These are phyloP conservation scores for Cydia amplana DNA, from an alignment of 1,140 invertebrate genomes.

Conservation along the genomic window DNA sequence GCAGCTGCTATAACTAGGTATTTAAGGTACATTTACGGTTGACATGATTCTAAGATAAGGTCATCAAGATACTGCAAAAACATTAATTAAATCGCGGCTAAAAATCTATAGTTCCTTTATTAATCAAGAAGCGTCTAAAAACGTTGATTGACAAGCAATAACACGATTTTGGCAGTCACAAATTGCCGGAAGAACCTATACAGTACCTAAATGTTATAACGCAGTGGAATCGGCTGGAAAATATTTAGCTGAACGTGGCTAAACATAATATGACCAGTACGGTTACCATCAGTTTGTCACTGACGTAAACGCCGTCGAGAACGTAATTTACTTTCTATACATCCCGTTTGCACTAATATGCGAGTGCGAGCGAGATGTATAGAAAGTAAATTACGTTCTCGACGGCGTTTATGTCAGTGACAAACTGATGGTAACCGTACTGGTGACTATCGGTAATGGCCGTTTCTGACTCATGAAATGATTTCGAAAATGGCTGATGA, in stretches of 20 bases:
- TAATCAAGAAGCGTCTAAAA: conserved; percentile 12
- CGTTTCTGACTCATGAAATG: conserved; percentile 28
- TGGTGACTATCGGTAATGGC: conserved; percentile 17
- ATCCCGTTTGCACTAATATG: no score
- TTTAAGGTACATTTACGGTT: conserved; percentile 14
- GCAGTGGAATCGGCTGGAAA: not conserved
- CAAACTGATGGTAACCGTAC: no score
- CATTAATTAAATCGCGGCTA: not conserved
- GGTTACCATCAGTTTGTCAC: no score
- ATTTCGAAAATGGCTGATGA: not conserved
- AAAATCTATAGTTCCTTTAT: conserved; percentile 8
- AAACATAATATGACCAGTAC: conserved; percentile 20
- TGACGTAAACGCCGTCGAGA: no score
- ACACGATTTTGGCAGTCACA: not conserved
- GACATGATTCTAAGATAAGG: conserved; percentile 26
- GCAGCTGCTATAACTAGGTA: not conserved
- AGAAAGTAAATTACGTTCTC: no score
- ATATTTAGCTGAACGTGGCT: conserved; percentile 22
- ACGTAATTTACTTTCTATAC: no score
- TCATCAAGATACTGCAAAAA: conserved; percentile 25
- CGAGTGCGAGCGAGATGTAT: no score
- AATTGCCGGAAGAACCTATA: not conserved
- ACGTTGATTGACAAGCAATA: not conserved
- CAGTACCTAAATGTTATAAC: not conserved
- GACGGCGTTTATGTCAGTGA: no score